Base-by-base conservation (phyloP, 2,113 vertebrate species). In the Ursus arctos region DNA sequence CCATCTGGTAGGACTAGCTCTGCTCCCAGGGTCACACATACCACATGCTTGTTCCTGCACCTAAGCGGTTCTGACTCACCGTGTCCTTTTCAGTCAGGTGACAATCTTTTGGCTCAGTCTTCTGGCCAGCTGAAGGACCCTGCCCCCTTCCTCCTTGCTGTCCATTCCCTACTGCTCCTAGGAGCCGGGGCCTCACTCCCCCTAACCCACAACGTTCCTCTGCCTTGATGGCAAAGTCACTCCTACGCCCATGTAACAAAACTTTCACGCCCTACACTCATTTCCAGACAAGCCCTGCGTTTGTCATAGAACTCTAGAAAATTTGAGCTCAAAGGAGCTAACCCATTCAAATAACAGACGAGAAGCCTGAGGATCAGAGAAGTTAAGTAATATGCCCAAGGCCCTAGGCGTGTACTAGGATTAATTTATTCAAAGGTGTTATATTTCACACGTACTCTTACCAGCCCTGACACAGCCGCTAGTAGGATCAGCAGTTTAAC, bases 261-360 rank as follows among this genome's bases (percentile, higher is more conserved):
- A 53, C 36, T 61, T 87, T 31, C 22, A 26, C 10, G 7, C 15
- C 81, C 84, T 31, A 36, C 19, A n/a, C 71, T 13, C 24, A 6
- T 57, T 76, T 85, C 63, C 36, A 69, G 55, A 59, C 53, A 79
- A 51, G n/a, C 19, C 43, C 40, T 89, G 36, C 14, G 0, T 36
- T 69, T 31, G 43, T 22, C 85, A 65, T 43, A 63, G n/a, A 92
- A 65, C 53, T 95, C 57, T 71, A 47, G 88, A 86, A 94, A 91
- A 92, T 67, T 51, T 33, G 19, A 51, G 55, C 22, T 86, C 33
- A 63, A 65, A 92, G 55, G 21, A 71, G 36, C 36, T 74, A 92
- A 49, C 31, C 31, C 49, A 31, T 79, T 84, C 53, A 91, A 26
- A 49, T 36, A n/a, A 85, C 26, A 33, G 61, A 49, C 12, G 84